phyloP scores from a whole-genome alignment of 2,113 vertebrate genomes.

The Callorhinus ursinus region DNA sequence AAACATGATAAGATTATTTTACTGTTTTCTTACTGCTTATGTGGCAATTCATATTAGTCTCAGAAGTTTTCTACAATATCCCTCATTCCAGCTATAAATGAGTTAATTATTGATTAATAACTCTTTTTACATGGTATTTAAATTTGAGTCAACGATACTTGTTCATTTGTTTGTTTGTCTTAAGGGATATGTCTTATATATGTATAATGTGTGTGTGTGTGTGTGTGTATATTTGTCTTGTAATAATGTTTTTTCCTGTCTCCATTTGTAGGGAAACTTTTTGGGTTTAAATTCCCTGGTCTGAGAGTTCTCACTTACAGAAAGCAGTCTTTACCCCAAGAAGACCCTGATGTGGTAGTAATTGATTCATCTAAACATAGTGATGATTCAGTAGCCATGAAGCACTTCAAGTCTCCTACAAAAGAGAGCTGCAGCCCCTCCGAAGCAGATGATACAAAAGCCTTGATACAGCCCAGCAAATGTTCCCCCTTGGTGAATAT shows the following conservation, averaged over 20 bases:
- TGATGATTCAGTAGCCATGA: conserved; percentile 93
- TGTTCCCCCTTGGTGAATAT: conserved; percentile 93
- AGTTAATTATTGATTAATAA: background rate
- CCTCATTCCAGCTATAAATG: background rate
- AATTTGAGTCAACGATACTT: background rate
- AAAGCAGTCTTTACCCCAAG: conserved; percentile 97
- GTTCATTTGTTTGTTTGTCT: background rate
- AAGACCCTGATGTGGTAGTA: conserved; percentile 97
- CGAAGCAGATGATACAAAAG: conserved; percentile 95
- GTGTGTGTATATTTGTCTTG: background rate
- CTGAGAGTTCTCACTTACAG: conserved; percentile 93
- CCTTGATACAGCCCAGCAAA: conserved; percentile 93
- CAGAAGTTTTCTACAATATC: background rate
- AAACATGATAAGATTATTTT: background rate
- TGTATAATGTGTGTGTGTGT: background rate
- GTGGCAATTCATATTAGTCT: background rate
- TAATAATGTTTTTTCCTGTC: conserved; percentile 5
- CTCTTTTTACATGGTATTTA: background rate
- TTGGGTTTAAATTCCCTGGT: conserved; percentile 94
- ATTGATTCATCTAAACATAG: conserved; percentile 95
- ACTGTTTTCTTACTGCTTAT: background rate
- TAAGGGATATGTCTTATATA: background rate
- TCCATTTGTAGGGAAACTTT: conserved; percentile 91
- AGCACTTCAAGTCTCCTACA: conserved; percentile 94
- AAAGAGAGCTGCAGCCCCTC: conserved; percentile 95